phyloP scores from a whole-genome alignment of 2,113 vertebrate species.

The Apodemus speciosus region DNA sequence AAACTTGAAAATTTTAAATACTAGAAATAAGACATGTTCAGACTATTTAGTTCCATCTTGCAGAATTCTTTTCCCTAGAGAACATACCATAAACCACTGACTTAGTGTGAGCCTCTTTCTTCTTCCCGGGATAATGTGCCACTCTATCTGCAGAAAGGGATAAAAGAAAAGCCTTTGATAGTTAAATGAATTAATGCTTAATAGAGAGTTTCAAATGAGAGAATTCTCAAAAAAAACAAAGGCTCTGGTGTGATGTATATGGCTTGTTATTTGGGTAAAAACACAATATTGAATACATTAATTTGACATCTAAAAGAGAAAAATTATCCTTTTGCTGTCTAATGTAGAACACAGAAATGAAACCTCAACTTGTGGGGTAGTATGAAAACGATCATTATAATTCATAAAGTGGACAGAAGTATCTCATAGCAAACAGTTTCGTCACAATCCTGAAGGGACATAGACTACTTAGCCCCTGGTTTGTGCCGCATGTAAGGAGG shows the following conservation, averaged over 20 bases:
- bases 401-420: background rate
- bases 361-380: background rate
- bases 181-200: conserved; percentile 27
- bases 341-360: conserved; percentile 18
- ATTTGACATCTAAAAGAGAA: background rate
- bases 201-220: background rate
- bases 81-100: background rate
- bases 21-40: background rate
- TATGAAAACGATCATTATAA: background rate
- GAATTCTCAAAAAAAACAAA: background rate
- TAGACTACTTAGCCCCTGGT: background rate
- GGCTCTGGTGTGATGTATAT: background rate
- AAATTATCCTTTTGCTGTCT: background rate
- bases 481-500: background rate
- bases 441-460: background rate
- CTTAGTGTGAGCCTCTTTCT: background rate
- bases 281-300: background rate
- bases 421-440: background rate
- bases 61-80: background rate
- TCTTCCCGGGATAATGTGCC: background rate
- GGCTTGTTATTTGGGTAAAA: background rate
- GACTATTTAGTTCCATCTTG: background rate
- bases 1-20: background rate
- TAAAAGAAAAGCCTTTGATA: conserved; percentile 23
- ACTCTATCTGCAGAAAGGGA: background rate